phyloP scores from a whole-genome alignment of 2,797 vertebrate genomes.

The Naso thynnoides region DNA sequence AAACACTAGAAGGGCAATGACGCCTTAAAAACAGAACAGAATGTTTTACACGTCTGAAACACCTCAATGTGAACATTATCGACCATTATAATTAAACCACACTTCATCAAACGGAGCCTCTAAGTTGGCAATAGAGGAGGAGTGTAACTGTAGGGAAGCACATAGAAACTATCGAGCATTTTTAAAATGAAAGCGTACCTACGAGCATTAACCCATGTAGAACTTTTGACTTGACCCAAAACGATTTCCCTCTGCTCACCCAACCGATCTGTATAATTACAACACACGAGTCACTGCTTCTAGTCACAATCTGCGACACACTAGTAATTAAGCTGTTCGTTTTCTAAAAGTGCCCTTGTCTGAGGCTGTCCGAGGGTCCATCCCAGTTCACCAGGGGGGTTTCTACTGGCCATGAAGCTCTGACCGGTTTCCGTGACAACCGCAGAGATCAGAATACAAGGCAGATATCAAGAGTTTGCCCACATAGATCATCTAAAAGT shows the following conservation, averaged over 20 bases:
- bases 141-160: conserved; percentile 20
- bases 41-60: conserved; percentile 65
- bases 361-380: conserved; percentile 25
- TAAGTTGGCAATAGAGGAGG: conserved; percentile 16
- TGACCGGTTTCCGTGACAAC: conserved; percentile 51
- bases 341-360: conserved; percentile 41
- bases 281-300: conserved; percentile 39
- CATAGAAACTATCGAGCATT: conserved; percentile 31
- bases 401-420: conserved; percentile 10
- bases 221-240: conserved; percentile 50
- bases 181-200: conserved; percentile 50
- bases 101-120: conserved; percentile 62
- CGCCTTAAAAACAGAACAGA: conserved; percentile 45
- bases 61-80: conserved; percentile 56
- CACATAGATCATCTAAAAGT: conserved; percentile 59
- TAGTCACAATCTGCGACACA: conserved; percentile 49
- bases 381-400: conserved; percentile 36
- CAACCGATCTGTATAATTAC: conserved; percentile 69
- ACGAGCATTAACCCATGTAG: conserved; percentile 26
- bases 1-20: conserved; percentile 63
- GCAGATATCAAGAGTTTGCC: conserved; percentile 28
- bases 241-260: conserved; percentile 50
- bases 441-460: conserved; percentile 36
- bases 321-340: conserved; percentile 69
- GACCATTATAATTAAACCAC: conserved; percentile 70